Conservation (phyloP, 2,113 vertebrate species). For the Protobothrops flavoviridis region DNA sequence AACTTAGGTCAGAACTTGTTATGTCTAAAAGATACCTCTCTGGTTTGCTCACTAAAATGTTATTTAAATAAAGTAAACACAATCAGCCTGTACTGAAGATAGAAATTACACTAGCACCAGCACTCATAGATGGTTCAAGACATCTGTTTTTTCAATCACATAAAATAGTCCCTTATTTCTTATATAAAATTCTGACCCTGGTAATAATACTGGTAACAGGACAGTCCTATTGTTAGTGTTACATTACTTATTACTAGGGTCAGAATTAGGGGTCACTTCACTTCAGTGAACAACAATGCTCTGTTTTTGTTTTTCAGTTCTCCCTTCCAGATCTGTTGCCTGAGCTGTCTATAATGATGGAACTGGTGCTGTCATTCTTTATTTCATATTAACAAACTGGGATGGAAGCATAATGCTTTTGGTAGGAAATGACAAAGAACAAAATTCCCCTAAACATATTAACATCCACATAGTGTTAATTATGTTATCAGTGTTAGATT, state of each 20-base stretch:
- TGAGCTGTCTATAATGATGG: neutral
- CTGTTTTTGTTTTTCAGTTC: neutral
- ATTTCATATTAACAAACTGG: neutral
- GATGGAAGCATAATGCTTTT: neutral
- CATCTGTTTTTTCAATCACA: neutral
- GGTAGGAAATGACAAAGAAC: neutral
- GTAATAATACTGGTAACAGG: neutral
- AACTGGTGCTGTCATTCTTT: neutral
- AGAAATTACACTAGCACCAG: neutral
- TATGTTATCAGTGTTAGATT: neutral
- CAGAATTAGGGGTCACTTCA: neutral
- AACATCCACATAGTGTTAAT: neutral
- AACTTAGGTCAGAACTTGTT: neutral
- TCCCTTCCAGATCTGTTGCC: neutral
- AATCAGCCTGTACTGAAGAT: neutral
- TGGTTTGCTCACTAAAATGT: neutral
- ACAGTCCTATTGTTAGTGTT: neutral
- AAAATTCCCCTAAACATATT: neutral
- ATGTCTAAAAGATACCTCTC: neutral
- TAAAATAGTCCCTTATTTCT: neutral
- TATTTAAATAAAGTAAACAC: neutral
- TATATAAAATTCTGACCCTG: neutral
- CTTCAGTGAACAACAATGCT: neutral
- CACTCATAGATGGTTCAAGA: neutral
- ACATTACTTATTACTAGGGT: neutral